Evolutionary conservation across 2,888 invertebrate genomes (phyloP).

Genomic region (Darwinula stevensoni): DNA sequence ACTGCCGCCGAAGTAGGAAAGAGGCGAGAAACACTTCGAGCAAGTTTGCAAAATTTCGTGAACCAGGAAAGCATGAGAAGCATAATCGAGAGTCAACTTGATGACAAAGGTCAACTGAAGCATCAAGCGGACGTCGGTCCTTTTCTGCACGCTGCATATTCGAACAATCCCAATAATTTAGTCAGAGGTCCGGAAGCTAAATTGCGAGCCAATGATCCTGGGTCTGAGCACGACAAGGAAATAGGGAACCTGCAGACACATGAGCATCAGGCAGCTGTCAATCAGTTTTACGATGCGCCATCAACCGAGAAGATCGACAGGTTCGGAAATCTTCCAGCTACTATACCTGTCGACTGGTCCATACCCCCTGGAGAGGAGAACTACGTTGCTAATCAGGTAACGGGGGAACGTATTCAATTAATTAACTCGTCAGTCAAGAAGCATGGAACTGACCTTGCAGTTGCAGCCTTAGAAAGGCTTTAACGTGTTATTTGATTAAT

Average conservation of each 20-base stretch:
- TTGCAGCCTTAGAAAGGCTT: too few relatives aligned
- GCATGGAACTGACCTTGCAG: too few relatives aligned
- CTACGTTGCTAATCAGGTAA: conserved; percentile 1
- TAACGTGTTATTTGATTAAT: too few relatives aligned
- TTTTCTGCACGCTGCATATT: conserved; percentile 1
- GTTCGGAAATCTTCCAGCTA: background rate
- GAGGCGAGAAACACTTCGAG: background rate
- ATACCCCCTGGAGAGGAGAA: background rate
- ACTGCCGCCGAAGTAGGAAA: background rate
- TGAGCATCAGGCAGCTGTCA: conserved; percentile 1
- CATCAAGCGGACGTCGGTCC: background rate
- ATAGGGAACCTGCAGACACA: conserved; percentile 1
- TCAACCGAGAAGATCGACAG: background rate
- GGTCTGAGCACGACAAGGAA: background rate
- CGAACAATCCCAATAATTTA: conserved; percentile 1
- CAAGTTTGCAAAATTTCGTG: background rate
- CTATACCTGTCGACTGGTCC: background rate
- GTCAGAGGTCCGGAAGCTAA: background rate
- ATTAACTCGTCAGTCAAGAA: too few relatives aligned
- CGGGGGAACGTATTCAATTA: too few relatives aligned
- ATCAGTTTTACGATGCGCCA: background rate
- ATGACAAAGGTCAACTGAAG: conserved; percentile 1
- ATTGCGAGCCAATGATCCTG: conserved; percentile 1
- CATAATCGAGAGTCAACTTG: background rate
- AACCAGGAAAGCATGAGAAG: background rate